These are phyloP conservation scores for Neoarius graeffei DNA, from an alignment of 2,113 vertebrate genomes.

Conservation along the genomic window DNA sequence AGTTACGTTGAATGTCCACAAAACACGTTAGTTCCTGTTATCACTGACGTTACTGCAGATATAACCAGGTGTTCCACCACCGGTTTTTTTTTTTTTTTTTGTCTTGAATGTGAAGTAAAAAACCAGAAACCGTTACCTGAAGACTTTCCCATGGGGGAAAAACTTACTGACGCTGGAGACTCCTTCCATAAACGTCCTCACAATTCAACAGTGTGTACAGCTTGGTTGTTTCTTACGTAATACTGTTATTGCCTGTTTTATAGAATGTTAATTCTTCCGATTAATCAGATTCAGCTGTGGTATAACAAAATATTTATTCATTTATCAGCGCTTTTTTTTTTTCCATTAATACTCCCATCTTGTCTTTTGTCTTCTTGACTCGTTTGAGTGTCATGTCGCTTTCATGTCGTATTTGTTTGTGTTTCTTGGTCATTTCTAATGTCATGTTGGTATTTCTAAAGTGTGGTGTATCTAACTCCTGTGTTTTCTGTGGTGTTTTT, in stretches of 20 bases:
- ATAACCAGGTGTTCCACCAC: not conserved
- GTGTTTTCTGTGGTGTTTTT: slow-evolving; percentile 58
- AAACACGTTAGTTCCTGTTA: not conserved
- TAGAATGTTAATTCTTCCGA: not conserved
- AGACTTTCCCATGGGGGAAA: not conserved
- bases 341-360: not conserved
- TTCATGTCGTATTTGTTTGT: slow-evolving; percentile 43
- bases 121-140: no score
- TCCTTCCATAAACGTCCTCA: not conserved
- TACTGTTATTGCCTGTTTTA: not conserved
- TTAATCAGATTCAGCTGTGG: not conserved
- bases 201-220: not conserved
- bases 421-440: slow-evolving; percentile 40
- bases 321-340: not conserved
- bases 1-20: not conserved
- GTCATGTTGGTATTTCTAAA: slow-evolving; percentile 12
- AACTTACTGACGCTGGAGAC: not conserved
- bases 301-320: not conserved
- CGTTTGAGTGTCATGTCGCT: slow-evolving; percentile 11
- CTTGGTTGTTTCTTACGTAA: not conserved
- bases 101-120: no score
- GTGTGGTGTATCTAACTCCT: slow-evolving; percentile 62
- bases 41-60: not conserved
- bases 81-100: not conserved
- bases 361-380: not conserved